Evolutionary conservation across 2,888 invertebrate genomes (phyloP), one percentile per base, ranked within the genome.

Genomic region (Tetanocera ferruginea): DNA sequence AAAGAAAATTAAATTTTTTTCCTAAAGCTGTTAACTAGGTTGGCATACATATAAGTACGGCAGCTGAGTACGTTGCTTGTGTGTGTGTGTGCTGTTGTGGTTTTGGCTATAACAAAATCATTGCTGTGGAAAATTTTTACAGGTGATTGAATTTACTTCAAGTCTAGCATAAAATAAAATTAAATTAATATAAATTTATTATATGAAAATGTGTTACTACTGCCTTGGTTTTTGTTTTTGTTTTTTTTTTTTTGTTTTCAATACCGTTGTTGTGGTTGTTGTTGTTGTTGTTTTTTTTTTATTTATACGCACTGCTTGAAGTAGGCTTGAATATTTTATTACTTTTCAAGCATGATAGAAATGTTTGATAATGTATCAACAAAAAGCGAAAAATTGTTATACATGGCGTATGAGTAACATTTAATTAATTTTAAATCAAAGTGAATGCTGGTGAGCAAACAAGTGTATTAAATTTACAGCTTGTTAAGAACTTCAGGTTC

Each of bases 101-200:
- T 60, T 28, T 11, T 11, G 28, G 60, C 25, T 60, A 25, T 28
- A 28, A 60, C 17, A 60, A 60, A 28, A 28, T 28, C 60, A 28
- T 28, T 60, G 28, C 5, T 17, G 43, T 43, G 43, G 43, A 43
- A 43, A 37, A 60, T 60, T 3, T 19, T 23, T 55, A 55, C 23
- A 55, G 19, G 11, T 28, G 28, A 60, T 28, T 60, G 60, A 60
- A 60, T 60, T 60, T 60, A 25, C 14, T 28, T 60, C 11, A 28
- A 60, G 25, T 60, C 60, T 14, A 28, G 60, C 28, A 28, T 60
- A 28, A 60, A 60, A 43, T 9, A 60, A 60, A 60, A 60, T 60
- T 60, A 25, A 60, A 60, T 60, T 60, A 60, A 60, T 60, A 28
- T 60, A 25, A 60, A 60, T 28, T 60, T 60, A 28, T 60, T 28